Percentiles rank a stretch among this genome's conserved stretches.
phyloP scores from a whole-genome alignment of 2,113 vertebrate species.

The Girardinichthys multiradiatus region DNA sequence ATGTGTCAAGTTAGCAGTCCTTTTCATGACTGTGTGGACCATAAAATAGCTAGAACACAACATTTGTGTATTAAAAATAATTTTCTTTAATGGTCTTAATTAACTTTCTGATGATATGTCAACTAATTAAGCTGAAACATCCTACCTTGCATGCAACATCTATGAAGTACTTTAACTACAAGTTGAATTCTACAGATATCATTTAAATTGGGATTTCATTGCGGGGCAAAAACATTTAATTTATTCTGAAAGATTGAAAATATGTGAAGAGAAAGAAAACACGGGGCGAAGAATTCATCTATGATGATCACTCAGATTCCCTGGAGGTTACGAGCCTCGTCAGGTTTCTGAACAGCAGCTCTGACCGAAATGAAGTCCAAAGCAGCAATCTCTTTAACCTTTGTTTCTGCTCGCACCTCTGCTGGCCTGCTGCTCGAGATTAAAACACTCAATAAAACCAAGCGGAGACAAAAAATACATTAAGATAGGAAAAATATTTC shows the following conservation, averaged over 20 bases:
- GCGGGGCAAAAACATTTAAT: too few species aligned
- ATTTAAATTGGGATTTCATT: not conserved
- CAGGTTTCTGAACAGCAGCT: constrained; percentile 25
- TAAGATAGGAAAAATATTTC: not conserved
- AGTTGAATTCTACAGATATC: not conserved
- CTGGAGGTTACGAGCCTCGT: constrained; percentile 19
- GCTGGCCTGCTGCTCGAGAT: constrained; percentile 12
- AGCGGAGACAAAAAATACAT: not conserved
- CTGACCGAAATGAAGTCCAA: constrained; percentile 28
- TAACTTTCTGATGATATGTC: not conserved
- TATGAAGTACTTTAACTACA: too few species aligned
- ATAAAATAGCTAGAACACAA: not conserved
- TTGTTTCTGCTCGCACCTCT: constrained; percentile 11
- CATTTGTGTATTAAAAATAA: not conserved
- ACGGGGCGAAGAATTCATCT: not conserved
- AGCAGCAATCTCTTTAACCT: constrained; percentile 29
- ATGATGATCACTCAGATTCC: constrained; percentile 13
- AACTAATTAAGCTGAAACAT: not conserved
- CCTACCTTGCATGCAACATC: too few species aligned
- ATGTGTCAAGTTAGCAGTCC: too few species aligned
- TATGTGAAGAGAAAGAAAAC: not conserved
- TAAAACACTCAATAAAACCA: constrained; percentile 5
- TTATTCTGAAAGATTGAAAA: not conserved
- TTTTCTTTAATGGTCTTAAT: not conserved
- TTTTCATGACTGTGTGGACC: too few species aligned